Evolutionary conservation across 2,888 invertebrate genomes (phyloP).

Genomic region (Hymenopus coronatus): DNA sequence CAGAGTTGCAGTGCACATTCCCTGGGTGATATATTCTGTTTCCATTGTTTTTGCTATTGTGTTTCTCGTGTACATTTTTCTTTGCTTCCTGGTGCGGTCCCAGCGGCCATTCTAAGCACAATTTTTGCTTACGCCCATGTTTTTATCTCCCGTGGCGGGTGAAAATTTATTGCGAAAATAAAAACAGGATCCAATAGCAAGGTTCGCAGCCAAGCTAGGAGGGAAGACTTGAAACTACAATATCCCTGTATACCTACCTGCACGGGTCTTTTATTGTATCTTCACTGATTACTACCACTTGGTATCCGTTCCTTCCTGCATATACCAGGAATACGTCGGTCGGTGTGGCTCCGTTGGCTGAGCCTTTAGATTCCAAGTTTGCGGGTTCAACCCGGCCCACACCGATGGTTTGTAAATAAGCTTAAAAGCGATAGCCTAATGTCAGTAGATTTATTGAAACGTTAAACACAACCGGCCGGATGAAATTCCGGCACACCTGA

Average conservation of each 20-base stretch:
- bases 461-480: too few relatives aligned
- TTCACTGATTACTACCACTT: too few relatives aligned
- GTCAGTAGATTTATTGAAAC: too few relatives aligned
- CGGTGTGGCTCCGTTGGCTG: too few relatives aligned
- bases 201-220: background rate
- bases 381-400: too few relatives aligned
- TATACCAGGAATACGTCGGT: too few relatives aligned
- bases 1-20: background rate
- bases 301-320: too few relatives aligned
- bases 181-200: background rate
- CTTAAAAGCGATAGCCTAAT: too few relatives aligned
- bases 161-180: background rate
- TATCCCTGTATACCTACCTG: background rate
- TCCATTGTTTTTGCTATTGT: background rate
- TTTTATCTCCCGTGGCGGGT: background rate
- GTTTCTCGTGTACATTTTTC: background rate
- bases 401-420: too few relatives aligned
- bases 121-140: background rate
- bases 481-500: too few relatives aligned
- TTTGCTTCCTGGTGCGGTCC: background rate
- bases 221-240: background rate
- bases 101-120: background rate
- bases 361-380: too few relatives aligned
- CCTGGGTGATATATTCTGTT: background rate
- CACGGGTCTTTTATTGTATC: too few relatives aligned